Conservation (phyloP, 2,888 invertebrate species). For the Pammene fasciana region DNA sequence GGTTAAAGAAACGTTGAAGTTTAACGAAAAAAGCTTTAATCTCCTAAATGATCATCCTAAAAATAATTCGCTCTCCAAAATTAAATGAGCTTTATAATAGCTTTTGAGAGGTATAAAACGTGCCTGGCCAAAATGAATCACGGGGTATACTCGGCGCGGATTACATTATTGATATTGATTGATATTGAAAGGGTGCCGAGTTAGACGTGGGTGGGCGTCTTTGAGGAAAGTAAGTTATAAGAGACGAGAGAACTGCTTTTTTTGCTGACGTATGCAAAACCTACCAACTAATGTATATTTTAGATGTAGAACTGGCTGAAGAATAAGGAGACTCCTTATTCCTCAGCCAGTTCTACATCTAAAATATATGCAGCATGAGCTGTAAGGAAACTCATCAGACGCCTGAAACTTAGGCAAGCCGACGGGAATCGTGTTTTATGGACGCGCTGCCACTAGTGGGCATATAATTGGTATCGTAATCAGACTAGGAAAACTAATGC, state of each 20-base stretch:
- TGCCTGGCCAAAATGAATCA: conserved; percentile 26
- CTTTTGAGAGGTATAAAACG: conserved; percentile 9
- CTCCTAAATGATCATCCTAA: neutral
- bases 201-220: conserved; percentile 45
- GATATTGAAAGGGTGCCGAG: conserved; percentile 61
- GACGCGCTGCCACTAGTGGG: too few relatives aligned
- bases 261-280: neutral
- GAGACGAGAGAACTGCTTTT: conserved; percentile 23
- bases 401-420: too few relatives aligned
- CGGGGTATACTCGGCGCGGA: conserved; percentile 43
- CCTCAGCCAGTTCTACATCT: too few relatives aligned
- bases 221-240: conserved; percentile 38
- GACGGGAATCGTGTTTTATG: too few relatives aligned
- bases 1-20: too few relatives aligned
- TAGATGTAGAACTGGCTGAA: neutral
- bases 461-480: too few relatives aligned
- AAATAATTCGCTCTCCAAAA: neutral
- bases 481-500: too few relatives aligned
- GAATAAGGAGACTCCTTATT: neutral
- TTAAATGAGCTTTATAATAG: conserved; percentile 13
- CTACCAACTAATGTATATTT: neutral
- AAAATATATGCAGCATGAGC: too few relatives aligned
- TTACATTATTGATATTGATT: conserved; percentile 72
- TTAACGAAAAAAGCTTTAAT: too few relatives aligned
- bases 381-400: too few relatives aligned